Evolutionary conservation across 1,140 invertebrate species (phyloP).

Genomic region (Limonius californicus): DNA sequence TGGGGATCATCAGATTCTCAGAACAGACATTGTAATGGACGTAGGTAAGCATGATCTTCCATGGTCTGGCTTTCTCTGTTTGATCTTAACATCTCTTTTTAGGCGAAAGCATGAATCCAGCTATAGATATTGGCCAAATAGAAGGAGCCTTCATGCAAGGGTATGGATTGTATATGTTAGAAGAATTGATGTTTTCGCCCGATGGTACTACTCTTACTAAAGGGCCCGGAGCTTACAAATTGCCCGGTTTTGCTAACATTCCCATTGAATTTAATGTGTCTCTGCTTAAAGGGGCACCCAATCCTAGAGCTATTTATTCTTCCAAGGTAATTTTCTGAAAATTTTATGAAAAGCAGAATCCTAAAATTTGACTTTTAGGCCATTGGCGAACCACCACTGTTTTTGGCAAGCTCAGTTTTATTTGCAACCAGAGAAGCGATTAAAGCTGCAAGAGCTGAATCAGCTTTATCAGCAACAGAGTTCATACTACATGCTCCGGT

Average conservation of each 20-base stretch:
- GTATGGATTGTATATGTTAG: constrained; percentile 78
- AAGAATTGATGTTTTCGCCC: constrained; percentile 83
- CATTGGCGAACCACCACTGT: too few relatives aligned
- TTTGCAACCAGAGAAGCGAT: too few relatives aligned
- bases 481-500: too few relatives aligned
- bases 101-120: constrained; percentile 70
- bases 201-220: constrained; percentile 72
- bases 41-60: constrained; percentile 50
- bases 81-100: constrained; percentile 29
- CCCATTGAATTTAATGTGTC: constrained; percentile 91
- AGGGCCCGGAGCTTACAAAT: constrained; percentile 91
- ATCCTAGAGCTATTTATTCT: constrained; percentile 88
- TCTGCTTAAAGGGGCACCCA: constrained; percentile 79
- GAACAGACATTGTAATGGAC: constrained; percentile 95
- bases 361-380: too few relatives aligned
- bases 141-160: constrained; percentile 89
- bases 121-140: constrained; percentile 79
- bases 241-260: constrained; percentile 87
- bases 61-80: constrained; percentile 55
- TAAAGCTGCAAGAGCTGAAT: too few relatives aligned
- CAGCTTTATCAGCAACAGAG: too few relatives aligned
- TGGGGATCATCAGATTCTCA: constrained; percentile 80
- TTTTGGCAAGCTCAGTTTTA: too few relatives aligned
- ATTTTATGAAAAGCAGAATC: background rate
- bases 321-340: constrained; percentile 69